These are phyloP conservation scores for Girardinichthys multiradiatus DNA, from an alignment of 2,113 vertebrate species.

Conservation along the genomic window DNA sequence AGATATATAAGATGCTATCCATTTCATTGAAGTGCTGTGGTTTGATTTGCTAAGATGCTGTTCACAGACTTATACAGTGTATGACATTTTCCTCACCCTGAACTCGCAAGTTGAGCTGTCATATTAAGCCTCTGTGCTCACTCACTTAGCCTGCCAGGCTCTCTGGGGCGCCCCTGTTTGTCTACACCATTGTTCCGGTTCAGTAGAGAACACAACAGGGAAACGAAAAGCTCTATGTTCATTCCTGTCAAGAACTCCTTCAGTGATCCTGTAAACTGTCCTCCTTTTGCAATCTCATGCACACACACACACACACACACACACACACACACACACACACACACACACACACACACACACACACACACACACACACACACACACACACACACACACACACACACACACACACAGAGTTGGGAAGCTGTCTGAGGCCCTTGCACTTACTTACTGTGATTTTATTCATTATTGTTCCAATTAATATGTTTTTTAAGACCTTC, in stretches of 20 bases:
- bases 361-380: background rate
- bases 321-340: background rate
- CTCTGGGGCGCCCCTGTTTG: constrained; percentile 77
- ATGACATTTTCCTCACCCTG: constrained; percentile 60
- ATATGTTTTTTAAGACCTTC: constrained; percentile 58
- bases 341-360: too few relatives aligned
- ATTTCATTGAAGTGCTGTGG: constrained; percentile 27
- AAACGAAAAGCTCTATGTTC: constrained; percentile 72
- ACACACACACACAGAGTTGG: background rate
- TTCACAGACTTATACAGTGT: constrained; percentile 17
- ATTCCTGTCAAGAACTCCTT: constrained; percentile 77
- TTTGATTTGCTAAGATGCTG: constrained; percentile 47
- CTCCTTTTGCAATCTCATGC: constrained; percentile 29
- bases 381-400: too few relatives aligned
- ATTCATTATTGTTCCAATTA: constrained; percentile 76
- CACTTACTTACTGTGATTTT: constrained; percentile 65
- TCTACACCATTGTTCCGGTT: constrained; percentile 78
- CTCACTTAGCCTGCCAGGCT: constrained; percentile 74
- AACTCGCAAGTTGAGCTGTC: constrained; percentile 69
- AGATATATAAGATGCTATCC: constrained; percentile 27
- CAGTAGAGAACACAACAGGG: constrained; percentile 78
- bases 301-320: background rate
- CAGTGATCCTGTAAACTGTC: constrained; percentile 71
- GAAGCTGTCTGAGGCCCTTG: constrained; percentile 46
- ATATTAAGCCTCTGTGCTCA: constrained; percentile 76